phyloP scores from a whole-genome alignment of 2,888 invertebrate species.

The Apodemia hepburni region DNA sequence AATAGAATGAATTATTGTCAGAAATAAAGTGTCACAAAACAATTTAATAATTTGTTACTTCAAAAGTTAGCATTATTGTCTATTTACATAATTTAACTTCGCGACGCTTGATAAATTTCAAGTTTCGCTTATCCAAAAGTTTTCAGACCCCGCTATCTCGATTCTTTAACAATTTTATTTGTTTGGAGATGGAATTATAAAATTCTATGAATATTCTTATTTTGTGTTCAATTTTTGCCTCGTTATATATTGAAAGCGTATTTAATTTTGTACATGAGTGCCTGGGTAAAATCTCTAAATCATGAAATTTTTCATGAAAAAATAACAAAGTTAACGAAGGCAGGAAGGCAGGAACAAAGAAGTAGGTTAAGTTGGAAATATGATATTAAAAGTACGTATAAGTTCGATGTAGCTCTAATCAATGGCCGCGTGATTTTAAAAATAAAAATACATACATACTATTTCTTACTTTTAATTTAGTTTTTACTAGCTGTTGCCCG shows the following conservation, averaged over 20 bases:
- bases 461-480: no score
- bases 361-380: no score
- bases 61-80: not conserved
- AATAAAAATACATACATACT: no score
- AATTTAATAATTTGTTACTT: not conserved
- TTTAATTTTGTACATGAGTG: no score
- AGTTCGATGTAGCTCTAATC: no score
- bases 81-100: constrained; percentile 14
- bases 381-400: no score
- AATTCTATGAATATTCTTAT: constrained; percentile 1
- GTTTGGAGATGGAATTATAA: not conserved
- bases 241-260: not conserved
- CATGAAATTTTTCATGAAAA: no score
- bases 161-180: not conserved
- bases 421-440: no score
- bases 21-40: not conserved
- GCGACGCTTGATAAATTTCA: constrained; percentile 6
- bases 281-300: no score
- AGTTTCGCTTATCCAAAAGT: not conserved
- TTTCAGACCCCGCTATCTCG: not conserved
- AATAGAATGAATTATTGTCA: not conserved
- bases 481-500: no score
- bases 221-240: not conserved
- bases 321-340: no score
- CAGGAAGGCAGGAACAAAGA: no score